Percentiles rank a stretch among this genome's conserved stretches.
Conservation (phyloP, 2,888 invertebrate genomes). For the Parascotia fuliginaria region DNA sequence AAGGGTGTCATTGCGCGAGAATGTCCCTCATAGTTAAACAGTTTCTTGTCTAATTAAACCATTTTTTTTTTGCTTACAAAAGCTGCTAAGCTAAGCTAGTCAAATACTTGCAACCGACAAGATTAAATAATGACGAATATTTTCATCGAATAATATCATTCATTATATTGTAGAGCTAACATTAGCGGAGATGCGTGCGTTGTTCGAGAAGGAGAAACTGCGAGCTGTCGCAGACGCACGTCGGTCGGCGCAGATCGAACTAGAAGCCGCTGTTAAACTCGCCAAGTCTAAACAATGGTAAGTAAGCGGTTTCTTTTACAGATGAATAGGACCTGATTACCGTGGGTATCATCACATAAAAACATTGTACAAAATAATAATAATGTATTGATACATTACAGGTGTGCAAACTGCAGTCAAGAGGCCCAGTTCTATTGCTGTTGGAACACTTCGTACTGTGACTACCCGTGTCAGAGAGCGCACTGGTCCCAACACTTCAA, state of each 20-base stretch:
- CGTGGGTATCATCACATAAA: no score
- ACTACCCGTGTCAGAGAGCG: slow-evolving; percentile 93
- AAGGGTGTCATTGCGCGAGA: no score
- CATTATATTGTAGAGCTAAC: slow-evolving; percentile 84
- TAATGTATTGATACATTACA: slow-evolving; percentile 37
- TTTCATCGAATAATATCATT: no score
- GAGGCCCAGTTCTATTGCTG: slow-evolving; percentile 98
- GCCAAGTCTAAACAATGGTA: slow-evolving; percentile 96
- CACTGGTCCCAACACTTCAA: slow-evolving; percentile 93
- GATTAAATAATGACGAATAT: no score
- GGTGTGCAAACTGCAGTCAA: slow-evolving; percentile 93
- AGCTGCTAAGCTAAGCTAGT: no score
- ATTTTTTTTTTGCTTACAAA: no score
- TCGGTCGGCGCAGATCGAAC: slow-evolving; percentile 88
- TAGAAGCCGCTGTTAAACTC: slow-evolving; percentile 89
- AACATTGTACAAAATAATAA: no score
- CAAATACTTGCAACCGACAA: no score
- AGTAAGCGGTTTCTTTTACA: slow-evolving; percentile 14
- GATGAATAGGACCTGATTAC: no score
- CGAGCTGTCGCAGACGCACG: slow-evolving; percentile 88
- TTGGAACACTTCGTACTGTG: slow-evolving; percentile 98
- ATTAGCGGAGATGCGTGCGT: slow-evolving; percentile 89
- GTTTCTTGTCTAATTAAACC: no score
- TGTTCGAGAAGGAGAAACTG: slow-evolving; percentile 89
- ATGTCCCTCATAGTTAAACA: no score